Percentiles rank a stretch among this genome's conserved stretches.
These are phyloP conservation scores for Recurvirostra avosetta DNA, from an alignment of 2,113 vertebrate genomes.

Conservation along the genomic window DNA sequence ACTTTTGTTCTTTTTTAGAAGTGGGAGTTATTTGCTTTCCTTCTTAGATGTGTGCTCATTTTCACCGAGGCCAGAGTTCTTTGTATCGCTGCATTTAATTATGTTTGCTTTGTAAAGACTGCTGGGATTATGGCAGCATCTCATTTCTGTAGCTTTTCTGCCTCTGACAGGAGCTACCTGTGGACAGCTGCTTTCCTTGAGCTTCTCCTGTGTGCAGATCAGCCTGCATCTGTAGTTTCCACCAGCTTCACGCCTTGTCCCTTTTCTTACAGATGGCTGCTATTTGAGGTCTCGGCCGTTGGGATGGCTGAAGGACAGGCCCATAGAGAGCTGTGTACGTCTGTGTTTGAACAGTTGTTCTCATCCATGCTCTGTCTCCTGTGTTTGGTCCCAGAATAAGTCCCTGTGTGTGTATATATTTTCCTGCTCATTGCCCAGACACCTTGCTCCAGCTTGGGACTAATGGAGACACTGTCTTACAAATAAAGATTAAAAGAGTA, in stretches of 20 bases:
- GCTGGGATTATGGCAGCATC: slow-evolving; percentile 16
- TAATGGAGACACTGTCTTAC: neutral
- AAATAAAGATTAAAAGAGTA: slow-evolving; percentile 16
- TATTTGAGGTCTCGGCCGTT: neutral
- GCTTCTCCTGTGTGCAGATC: neutral
- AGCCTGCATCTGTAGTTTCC: neutral
- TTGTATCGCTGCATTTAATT: slow-evolving; percentile 39
- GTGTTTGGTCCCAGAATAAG: neutral
- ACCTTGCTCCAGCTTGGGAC: slow-evolving; percentile 3
- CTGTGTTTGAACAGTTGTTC: neutral
- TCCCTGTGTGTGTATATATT: neutral
- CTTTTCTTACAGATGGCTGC: neutral
- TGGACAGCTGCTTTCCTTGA: neutral
- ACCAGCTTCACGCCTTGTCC: neutral
- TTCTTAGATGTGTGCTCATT: slow-evolving; percentile 52
- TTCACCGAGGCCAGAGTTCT: neutral
- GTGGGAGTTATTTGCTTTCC: slow-evolving; percentile 46
- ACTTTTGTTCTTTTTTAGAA: slow-evolving; percentile 37
- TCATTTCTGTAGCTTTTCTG: slow-evolving; percentile 1
- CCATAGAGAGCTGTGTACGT: neutral
- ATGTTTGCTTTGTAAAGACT: slow-evolving; percentile 49
- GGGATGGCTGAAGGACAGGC: neutral
- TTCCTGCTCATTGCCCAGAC: neutral
- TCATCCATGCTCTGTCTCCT: neutral
- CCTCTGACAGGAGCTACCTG: neutral